These are phyloP conservation scores for Mesitornis unicolor DNA, from an alignment of 2,113 vertebrate species.

Conservation along the genomic window DNA sequence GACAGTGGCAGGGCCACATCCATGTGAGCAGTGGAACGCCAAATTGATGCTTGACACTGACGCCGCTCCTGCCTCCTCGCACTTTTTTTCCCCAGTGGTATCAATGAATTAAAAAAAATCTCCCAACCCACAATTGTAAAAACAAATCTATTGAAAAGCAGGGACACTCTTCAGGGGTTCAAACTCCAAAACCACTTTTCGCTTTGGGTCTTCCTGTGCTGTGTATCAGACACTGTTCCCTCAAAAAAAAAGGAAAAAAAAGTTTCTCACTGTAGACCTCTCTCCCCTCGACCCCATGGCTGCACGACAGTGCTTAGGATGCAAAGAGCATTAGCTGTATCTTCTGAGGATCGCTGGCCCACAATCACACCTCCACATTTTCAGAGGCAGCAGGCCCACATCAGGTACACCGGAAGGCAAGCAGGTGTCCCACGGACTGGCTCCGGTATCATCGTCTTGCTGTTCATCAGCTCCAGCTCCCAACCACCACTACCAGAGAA, in stretches of 20 bases:
- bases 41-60: rapidly evolving
- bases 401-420: neutral
- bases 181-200: neutral
- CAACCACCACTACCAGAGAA: neutral
- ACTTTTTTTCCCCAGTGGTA: neutral
- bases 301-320: neutral
- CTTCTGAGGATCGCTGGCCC: neutral
- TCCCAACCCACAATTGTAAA: neutral
- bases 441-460: neutral
- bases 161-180: neutral
- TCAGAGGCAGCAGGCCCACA: neutral
- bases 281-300: neutral
- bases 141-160: neutral
- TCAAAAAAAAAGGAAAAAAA: neutral
- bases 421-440: too few species aligned
- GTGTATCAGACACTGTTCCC: neutral
- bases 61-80: neutral
- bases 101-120: neutral
- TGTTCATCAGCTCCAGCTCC: neutral
- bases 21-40: neutral
- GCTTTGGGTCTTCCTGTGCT: neutral
- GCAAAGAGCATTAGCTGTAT: neutral
- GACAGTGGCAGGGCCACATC: neutral
- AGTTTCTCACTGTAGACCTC: neutral
- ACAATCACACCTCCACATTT: neutral